These are phyloP conservation scores for Halesus radiatus DNA, from an alignment of 1,140 invertebrate genomes.

Conservation along the genomic window DNA sequence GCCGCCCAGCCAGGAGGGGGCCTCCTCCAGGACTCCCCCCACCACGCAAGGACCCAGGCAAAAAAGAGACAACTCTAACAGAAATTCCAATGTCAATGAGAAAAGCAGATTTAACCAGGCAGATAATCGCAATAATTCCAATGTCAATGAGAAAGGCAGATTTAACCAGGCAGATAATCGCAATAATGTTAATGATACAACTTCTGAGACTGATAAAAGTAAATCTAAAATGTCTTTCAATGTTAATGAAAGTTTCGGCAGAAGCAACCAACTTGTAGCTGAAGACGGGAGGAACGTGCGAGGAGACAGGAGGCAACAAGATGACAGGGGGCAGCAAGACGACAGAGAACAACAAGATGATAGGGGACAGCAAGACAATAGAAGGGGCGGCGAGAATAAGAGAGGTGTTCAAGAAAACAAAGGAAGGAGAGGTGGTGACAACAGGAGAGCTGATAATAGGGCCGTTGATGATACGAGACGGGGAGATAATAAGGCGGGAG, in stretches of 20 bases:
- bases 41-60: not conserved
- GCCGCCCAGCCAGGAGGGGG: not conserved
- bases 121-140: constrained; percentile 14
- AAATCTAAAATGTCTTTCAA: not conserved
- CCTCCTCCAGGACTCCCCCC: not conserved
- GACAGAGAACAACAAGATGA: not conserved
- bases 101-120: not conserved
- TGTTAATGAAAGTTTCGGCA: not conserved
- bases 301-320: too few species aligned
- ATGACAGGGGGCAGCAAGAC: not conserved
- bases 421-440: not conserved
- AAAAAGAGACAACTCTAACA: constrained; percentile 3
- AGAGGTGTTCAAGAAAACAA: not conserved
- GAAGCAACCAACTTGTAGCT: not conserved
- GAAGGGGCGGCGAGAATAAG: not conserved
- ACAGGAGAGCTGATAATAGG: not conserved
- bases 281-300: not conserved
- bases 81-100: constrained; percentile 22
- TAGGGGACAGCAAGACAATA: not conserved
- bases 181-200: not conserved
- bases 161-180: not conserved
- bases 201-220: not conserved
- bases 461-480: not conserved
- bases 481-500: not conserved
- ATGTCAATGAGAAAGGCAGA: constrained; percentile 8